Conservation (phyloP, 2,888 invertebrate species). For the Griposia aprilina region DNA sequence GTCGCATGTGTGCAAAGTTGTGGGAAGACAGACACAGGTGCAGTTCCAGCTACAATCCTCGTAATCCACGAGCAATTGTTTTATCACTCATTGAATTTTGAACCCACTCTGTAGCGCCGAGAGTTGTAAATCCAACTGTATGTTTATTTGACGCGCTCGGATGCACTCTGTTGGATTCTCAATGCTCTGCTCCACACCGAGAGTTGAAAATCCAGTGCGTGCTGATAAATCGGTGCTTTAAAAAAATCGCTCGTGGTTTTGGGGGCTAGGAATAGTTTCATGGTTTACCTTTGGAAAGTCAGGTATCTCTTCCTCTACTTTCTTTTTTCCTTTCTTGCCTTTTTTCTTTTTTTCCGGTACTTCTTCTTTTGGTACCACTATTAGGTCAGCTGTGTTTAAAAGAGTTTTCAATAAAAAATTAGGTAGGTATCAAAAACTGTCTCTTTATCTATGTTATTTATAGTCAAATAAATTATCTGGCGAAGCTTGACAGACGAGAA, state of each 20-base stretch:
- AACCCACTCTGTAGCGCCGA: background rate
- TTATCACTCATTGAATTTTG: background rate
- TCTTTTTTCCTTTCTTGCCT: slow-evolving; percentile 77
- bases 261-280: too few species aligned
- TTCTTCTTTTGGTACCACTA: slow-evolving; percentile 63
- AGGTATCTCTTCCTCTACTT: slow-evolving; percentile 82
- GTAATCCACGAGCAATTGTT: background rate
- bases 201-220: too few species aligned
- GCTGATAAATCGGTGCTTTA: too few species aligned
- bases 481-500: background rate
- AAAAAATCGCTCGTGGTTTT: too few species aligned
- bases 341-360: slow-evolving; percentile 72
- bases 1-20: background rate
- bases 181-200: too few species aligned
- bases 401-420: background rate
- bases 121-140: background rate
- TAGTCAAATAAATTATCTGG: too few species aligned
- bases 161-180: too few species aligned
- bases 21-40: background rate
- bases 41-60: background rate
- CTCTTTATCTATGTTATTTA: background rate
- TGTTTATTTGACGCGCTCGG: too few species aligned
- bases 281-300: slow-evolving; percentile 81
- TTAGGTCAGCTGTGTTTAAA: slow-evolving; percentile 56
- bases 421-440: background rate